Evolutionary conservation across 2,797 vertebrate genomes (phyloP), one percentile per base, ranked within the genome.

Genomic region (Pangasius macronema): DNA sequence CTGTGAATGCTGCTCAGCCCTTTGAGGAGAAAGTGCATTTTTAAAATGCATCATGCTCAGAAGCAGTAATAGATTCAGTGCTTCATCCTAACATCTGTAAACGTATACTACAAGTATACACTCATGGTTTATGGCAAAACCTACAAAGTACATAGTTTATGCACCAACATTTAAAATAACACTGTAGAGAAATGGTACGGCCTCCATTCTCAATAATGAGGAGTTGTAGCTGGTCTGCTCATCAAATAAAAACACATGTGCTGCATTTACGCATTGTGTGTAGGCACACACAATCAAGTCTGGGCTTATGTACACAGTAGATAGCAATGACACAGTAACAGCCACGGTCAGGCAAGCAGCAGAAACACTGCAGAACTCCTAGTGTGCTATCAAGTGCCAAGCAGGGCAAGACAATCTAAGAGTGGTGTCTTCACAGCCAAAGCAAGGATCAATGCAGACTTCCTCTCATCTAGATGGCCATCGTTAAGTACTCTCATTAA

Each of bases 401-500:
- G 33, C 65, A 70, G 30, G 63, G 70, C 42, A 68, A 86, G 59
- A 27, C 51, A 59, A 46, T 59, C 79, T 22, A 49, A 82, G 61
- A 82, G 39, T 80, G 82, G 53, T 72, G 39, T 72, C 81, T 68
- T 85, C 86, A 57, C 76, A 87, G 77, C 82, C 86, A 86, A 88
- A 87, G 70, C 82, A 75, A 67, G 72, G 76, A 91, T 91, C 89
- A 75, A 90, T 89, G 84, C 42, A 27, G 13, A 83, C 73, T 82
- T 87, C 77, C 84, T 85, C 73, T 90, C 81, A 84, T 87, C 81
- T 86, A 65, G 27, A 79, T 68, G 49, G 82, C 83, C 88, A 57
- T 82, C 46, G 75, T 63, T 76, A 77, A 76, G 72, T 79, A 36
- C 68, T 24, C 18, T 85, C 89, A 83, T 89, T 87, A 86, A 83